Evolutionary conservation across 23 tunicate species (phyloP).

Genomic region (Ciona savignyi): DNA sequence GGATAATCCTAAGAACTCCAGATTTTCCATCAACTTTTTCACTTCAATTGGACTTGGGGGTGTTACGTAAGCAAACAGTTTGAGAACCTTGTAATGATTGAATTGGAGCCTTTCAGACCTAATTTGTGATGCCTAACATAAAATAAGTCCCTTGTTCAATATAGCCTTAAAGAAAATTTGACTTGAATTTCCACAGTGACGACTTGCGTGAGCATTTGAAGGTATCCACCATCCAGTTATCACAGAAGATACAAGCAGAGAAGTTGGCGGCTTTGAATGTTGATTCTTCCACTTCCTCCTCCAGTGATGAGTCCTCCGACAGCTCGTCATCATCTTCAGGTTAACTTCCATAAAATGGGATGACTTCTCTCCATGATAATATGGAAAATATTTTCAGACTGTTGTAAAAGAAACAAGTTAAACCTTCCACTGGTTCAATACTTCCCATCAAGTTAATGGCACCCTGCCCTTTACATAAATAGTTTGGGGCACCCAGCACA

Average conservation of each 20-base stretch:
- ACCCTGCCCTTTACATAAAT: no score
- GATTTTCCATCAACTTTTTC: conserved; percentile 96
- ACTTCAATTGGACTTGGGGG: conserved; percentile 93
- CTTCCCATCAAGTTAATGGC: no score
- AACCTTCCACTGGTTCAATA: no score
- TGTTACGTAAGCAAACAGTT: conserved; percentile 50
- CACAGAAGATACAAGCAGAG: conserved; percentile 68
- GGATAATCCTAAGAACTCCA: conserved; percentile 79
- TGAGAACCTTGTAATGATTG: no score
- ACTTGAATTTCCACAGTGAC: conserved; percentile 27
- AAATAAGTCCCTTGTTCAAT: not conserved
- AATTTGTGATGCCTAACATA: not conserved
- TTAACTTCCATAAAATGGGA: no score
- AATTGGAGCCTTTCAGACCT: no score
- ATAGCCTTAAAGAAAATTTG: not conserved
- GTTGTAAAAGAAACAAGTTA: no score
- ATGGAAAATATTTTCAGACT: no score
- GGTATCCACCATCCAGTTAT: conserved; percentile 17
- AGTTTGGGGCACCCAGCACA: no score
- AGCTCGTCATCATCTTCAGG: not conserved
- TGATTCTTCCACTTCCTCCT: conserved; percentile 30
- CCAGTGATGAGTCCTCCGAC: not conserved
- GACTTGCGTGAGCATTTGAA: conserved; percentile 80
- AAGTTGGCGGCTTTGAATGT: conserved; percentile 48
- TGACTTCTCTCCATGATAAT: no score